These are phyloP conservation scores for Autographa pulchrina DNA, from an alignment of 2,888 invertebrate species.

Conservation along the genomic window DNA sequence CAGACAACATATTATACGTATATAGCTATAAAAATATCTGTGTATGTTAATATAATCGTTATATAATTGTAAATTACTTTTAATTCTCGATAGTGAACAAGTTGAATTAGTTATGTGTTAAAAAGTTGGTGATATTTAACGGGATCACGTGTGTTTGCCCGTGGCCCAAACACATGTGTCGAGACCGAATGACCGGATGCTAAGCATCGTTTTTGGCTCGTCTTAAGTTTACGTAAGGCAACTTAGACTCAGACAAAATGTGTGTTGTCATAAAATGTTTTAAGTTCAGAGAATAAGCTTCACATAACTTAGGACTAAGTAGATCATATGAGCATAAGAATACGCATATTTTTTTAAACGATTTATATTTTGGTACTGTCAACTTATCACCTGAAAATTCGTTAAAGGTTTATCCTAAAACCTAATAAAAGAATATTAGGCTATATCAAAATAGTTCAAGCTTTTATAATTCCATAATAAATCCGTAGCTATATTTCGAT, in stretches of 20 bases:
- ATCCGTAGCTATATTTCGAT: slow-evolving; percentile 34
- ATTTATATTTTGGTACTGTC: background rate
- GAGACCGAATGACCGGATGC: slow-evolving; percentile 43
- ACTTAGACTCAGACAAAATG: background rate
- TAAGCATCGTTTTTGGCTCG: slow-evolving; percentile 43
- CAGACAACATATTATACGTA: slow-evolving; percentile 22
- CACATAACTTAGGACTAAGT: background rate
- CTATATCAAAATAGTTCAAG: slow-evolving; percentile 13
- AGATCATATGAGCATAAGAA: background rate
- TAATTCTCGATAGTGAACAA: slow-evolving; percentile 6
- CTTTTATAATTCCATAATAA: slow-evolving; percentile 35
- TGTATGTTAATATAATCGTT: slow-evolving; percentile 12
- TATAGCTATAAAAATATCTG: slow-evolving; percentile 8
- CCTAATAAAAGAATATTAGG: background rate
- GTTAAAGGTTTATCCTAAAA: background rate
- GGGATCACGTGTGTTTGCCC: slow-evolving; percentile 33
- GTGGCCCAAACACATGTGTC: slow-evolving; percentile 32
- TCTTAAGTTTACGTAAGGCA: slow-evolving; percentile 29
- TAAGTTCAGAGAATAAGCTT: background rate
- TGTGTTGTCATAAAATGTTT: background rate
- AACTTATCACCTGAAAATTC: background rate
- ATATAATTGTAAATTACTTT: slow-evolving; percentile 15
- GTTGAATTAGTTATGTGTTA: slow-evolving; percentile 1
- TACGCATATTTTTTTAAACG: background rate
- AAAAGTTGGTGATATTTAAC: slow-evolving; percentile 31